phyloP scores from a whole-genome alignment of 1,140 invertebrate species.

The Megalonaias nervosa region DNA sequence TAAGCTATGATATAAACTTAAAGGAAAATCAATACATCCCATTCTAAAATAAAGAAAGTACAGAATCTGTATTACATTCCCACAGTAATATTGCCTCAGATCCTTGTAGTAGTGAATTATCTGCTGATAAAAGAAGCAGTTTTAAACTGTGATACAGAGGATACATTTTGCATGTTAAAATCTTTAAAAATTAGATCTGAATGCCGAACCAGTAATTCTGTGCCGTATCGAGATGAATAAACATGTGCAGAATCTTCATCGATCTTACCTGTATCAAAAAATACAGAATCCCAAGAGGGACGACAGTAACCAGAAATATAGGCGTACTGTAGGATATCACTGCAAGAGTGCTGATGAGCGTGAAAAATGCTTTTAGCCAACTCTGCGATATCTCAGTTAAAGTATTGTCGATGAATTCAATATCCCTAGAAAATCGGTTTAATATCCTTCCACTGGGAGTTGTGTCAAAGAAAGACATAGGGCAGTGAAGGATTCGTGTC shows the following conservation, averaged over 20 bases:
- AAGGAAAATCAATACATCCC: too few relatives aligned
- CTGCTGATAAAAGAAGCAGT: too few relatives aligned
- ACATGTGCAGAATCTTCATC: neutral
- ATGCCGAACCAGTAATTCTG: too few relatives aligned
- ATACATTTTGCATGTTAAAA: too few relatives aligned
- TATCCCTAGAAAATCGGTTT: slow-evolving; percentile 76
- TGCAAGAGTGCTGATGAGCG: slow-evolving; percentile 16
- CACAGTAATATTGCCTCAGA: too few relatives aligned
- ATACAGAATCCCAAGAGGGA: slow-evolving; percentile 75
- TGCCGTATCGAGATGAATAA: too few relatives aligned
- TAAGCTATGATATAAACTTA: too few relatives aligned
- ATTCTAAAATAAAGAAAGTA: too few relatives aligned
- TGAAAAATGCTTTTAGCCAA: slow-evolving; percentile 10
- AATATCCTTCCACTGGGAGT: slow-evolving; percentile 76
- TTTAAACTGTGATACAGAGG: too few relatives aligned
- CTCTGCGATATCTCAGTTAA: slow-evolving; percentile 53
- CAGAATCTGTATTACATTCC: too few relatives aligned
- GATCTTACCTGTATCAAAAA: slow-evolving; percentile 71
- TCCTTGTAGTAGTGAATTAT: too few relatives aligned
- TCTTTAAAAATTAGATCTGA: too few relatives aligned
- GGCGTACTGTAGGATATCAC: slow-evolving; percentile 34
- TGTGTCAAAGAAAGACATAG: slow-evolving; percentile 76
- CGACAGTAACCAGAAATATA: slow-evolving; percentile 48
- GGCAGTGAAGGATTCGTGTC: slow-evolving; percentile 72
- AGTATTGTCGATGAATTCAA: slow-evolving; percentile 54